Percentiles rank a stretch among this genome's conserved stretches.
These are phyloP conservation scores for Pseudochaenichthys georgianus DNA, from an alignment of 2,797 vertebrate genomes.

Conservation along the genomic window DNA sequence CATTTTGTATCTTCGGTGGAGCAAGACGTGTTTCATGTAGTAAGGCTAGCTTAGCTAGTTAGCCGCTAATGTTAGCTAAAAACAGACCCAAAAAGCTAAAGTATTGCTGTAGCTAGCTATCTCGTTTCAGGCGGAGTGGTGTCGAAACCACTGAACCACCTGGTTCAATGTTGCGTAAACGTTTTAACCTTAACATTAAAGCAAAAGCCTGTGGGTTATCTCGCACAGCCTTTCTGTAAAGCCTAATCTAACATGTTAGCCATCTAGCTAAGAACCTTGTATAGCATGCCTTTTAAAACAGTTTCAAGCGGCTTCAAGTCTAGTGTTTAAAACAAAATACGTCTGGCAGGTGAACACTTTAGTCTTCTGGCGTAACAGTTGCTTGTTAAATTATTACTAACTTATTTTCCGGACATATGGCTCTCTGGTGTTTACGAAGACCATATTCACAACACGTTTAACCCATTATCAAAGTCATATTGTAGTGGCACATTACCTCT, in stretches of 20 bases:
- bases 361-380: neutral
- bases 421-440: neutral
- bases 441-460: neutral
- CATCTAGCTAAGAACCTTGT: constrained; percentile 1
- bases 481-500: neutral
- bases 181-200: neutral
- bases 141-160: constrained; percentile 43
- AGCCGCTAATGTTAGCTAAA: constrained; percentile 38
- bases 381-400: too few relatives aligned
- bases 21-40: neutral
- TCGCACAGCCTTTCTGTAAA: neutral
- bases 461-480: neutral
- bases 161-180: constrained; percentile 41
- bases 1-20: too few relatives aligned
- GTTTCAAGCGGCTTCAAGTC: neutral
- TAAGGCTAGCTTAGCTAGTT: constrained; percentile 16
- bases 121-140: constrained; percentile 19
- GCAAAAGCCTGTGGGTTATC: neutral
- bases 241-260: neutral
- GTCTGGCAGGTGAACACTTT: neutral
- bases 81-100: constrained; percentile 39
- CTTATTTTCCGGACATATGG: neutral
- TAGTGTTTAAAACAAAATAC: neutral
- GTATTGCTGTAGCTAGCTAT: constrained; percentile 34
- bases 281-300: constrained; percentile 18